A percentile compares a stretch with the other conserved stretches of the same genome.
These are phyloP conservation scores for Acleris literana DNA, from an alignment of 2,888 invertebrate genomes.

Conservation along the genomic window DNA sequence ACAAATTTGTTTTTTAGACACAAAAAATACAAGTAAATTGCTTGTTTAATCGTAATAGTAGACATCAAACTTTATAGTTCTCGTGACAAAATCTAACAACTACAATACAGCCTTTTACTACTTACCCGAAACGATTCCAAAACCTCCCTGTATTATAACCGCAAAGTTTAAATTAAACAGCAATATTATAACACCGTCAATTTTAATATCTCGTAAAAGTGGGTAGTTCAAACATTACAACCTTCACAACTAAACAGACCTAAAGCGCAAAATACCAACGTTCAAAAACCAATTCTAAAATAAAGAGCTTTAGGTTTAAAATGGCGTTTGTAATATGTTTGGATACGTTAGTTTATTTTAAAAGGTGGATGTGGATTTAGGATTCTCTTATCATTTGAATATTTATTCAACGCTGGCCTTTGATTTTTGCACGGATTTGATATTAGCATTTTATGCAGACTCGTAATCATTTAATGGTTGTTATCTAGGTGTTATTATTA, in stretches of 20 bases:
- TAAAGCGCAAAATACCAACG: too few relatives aligned
- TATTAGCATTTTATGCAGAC: slow-evolving; percentile 23
- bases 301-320: too few relatives aligned
- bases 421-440: slow-evolving; percentile 22
- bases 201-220: slow-evolving; percentile 28
- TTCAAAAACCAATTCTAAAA: too few relatives aligned
- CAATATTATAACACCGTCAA: slow-evolving; percentile 21
- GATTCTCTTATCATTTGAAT: slow-evolving; percentile 34
- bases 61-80: too few relatives aligned
- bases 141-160: slow-evolving; percentile 6
- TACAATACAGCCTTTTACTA: neutral
- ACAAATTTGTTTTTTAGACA: too few relatives aligned
- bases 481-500: neutral
- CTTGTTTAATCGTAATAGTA: too few relatives aligned
- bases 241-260: neutral
- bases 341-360: too few relatives aligned
- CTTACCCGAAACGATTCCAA: neutral
- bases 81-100: neutral
- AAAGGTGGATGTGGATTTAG: slow-evolving; percentile 14
- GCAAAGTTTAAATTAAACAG: slow-evolving; percentile 16
- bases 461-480: slow-evolving; percentile 15
- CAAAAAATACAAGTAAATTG: too few relatives aligned
- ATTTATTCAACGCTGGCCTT: slow-evolving; percentile 27
- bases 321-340: too few relatives aligned
- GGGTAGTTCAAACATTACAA: slow-evolving; percentile 19